Base-by-base conservation (phyloP, 2,797 vertebrate genomes). In the Pagetopsis macropterus region DNA sequence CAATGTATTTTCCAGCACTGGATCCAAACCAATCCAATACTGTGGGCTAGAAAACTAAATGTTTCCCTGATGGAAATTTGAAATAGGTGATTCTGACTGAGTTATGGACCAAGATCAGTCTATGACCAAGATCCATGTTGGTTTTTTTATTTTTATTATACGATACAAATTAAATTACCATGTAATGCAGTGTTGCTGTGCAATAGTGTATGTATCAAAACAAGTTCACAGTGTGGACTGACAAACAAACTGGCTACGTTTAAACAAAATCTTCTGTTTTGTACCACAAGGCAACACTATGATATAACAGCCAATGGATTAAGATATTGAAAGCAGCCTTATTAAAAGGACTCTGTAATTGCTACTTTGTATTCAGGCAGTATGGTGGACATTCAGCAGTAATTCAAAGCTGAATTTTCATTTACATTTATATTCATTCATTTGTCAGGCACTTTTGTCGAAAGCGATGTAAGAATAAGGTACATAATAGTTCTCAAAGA, bases 21-120 rank as follows among this genome's bases (percentile, higher is more conserved):
- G 44, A 77, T 77, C 50, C 76, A 71, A 78, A 76, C 56, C 65
- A 61, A 58, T 72, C 46, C 59, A 64, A 27, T 27, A 37, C 13
- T 40, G 33, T 67, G 37, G 46, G 14, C 71, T 59, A 33, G 78
- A 85, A 82, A 76, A 74, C 61, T 37, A 82, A 72, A 67, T 43
- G 21, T 65, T 66, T 51, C 50, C 23, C 1, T 37, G 55, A 66
- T 57, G 12, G 15, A 12, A 50, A 37, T 69, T 52, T 52, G 1
- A 75, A 67, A 54, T 12, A 15, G 23, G 51, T 57, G 52, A 27
- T 43, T 70, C 46, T 74, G 43, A 65, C 54, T 52, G 17, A 63
- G 48, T 66, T 12, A 51, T n/a, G 15, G 23, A 14, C 17, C 19
- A 56, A 19, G n/a, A 55, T n/a, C 37, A n/a, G n/a, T n/a, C n/a